Base-by-base conservation (phyloP, 2,113 vertebrate genomes). In the Bubo blakistoni region DNA sequence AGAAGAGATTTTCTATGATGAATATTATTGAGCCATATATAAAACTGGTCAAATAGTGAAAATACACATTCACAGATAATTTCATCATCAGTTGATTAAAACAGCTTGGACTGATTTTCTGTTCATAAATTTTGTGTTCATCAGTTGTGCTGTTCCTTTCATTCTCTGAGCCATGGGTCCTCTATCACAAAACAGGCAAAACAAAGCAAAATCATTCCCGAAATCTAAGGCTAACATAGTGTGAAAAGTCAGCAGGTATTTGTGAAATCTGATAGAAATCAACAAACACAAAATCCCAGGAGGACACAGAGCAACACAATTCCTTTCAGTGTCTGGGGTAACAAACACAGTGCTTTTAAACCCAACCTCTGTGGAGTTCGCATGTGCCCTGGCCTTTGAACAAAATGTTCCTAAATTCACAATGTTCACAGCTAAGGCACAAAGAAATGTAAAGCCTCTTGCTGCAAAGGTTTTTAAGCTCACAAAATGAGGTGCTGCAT, bases 391-490 rank as follows among this genome's bases (percentile, higher is more conserved):
- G n/a, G 61, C 72, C 95, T 96, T 90, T 97, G 57, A 92, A 86
- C 47, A 97, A 97, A 74, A 47, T 24, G 49, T 42, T 88, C 77
- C 72, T 94, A 88, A 97, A 97, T 66, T 92, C 69, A 83, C 46
- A 74, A 14, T n/a, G 70, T 85, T 97, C 96, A 93, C 49, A 93
- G 78, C 66, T 66, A 40, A 32, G 29, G 61, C 69, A 90, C 32
- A 90, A 90, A 94, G 93, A 96, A 94, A 73, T 58, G 38, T 62
- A 92, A 92, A 55, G 77, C 44, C 29, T 93, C 44, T 74, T 88
- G 36, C 84, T 96, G 95, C 52, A 96, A 87, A 89, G 34, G 52
- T 61, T 95, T 97, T 97, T 59, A 88, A 90, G 89, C 44, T 94
- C 63, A 85, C 46, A 91, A 81, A 96, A 63, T 10, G 42, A 88